A percentile compares a stretch with the other conserved stretches of the same genome.
Evolutionary conservation across 2,888 invertebrate genomes (phyloP).

Genomic region (Melieria picta): DNA sequence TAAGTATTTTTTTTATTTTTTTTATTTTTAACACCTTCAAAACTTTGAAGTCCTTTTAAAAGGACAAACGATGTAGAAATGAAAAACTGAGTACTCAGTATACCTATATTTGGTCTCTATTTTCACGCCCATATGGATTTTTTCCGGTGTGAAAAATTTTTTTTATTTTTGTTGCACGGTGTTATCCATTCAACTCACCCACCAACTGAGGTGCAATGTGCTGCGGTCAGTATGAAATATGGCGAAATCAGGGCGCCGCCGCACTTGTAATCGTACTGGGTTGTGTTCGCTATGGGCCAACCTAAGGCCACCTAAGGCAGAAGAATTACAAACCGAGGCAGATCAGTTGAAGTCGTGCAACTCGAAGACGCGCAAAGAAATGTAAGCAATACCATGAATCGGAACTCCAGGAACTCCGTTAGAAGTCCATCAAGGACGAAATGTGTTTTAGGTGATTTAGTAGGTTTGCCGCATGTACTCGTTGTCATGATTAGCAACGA

Average conservation of each 20-base stretch:
- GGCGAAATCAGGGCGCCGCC: constrained; percentile 53
- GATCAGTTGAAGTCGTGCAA: background rate
- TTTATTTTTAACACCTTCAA: too few relatives aligned
- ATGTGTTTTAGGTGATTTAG: too few relatives aligned
- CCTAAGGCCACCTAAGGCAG: constrained; percentile 41
- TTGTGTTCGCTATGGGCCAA: constrained; percentile 43
- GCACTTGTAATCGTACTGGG: constrained; percentile 51
- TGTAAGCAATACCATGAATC: constrained; percentile 39
- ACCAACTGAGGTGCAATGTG: constrained; percentile 52
- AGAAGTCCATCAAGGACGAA: constrained; percentile 19
- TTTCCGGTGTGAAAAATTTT: too few relatives aligned
- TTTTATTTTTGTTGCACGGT: too few relatives aligned
- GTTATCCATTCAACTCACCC: constrained; percentile 38
- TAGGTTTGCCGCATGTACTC: too few relatives aligned
- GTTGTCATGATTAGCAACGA: too few relatives aligned
- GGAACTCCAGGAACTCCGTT: constrained; percentile 41
- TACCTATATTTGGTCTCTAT: too few relatives aligned
- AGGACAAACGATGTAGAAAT: background rate
- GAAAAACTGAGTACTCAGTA: too few relatives aligned
- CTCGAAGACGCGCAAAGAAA: too few relatives aligned
- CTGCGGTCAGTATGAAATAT: constrained; percentile 55
- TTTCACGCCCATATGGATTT: too few relatives aligned
- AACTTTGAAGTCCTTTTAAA: too few relatives aligned
- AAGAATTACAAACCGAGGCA: background rate
- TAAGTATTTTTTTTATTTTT: too few relatives aligned